Evolutionary conservation across 2,113 vertebrate genomes (phyloP), one percentile per base, ranked within the genome.

Genomic region (Campylomormyrus numenius): DNA sequence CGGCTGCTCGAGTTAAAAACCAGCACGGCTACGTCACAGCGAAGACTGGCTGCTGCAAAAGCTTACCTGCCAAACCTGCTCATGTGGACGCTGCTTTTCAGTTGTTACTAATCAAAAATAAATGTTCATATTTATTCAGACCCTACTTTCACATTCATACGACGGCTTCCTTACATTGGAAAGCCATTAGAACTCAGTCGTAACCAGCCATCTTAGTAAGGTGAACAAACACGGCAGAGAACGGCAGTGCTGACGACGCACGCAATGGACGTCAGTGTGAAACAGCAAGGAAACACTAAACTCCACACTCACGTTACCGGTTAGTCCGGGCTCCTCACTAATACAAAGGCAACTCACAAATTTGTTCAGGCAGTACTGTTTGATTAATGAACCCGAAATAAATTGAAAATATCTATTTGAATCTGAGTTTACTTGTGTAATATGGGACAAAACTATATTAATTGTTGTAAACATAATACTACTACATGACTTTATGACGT

Each of bases 171-270:
- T 77, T 5, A 15, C 27, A 66, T 7, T 56, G 9, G 46, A 35
- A 48, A 31, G 52, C 48, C 66, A 80, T 15, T 42, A 58, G 8
- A 70, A n/a, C 24, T 83, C 31, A 80, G 27, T 52, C 89, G 21
- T 52, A 13, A 53, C 21, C 90, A 70, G 90, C 90, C 90, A 91
- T 91, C 77, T 91, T 91, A 31, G 88, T 91, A 80, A 91, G 88
- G 88, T 91, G 90, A 89, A 80, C 88, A 74, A 91, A 91, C 88
- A 87, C 50, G 49, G 87, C 90, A 49, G 74, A 90, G 27, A 86
- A 53, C 86, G 10, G 35, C 84, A 52, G 46, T 7, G 84, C 90
- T 89, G 90, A 89, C 90, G 90, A 66, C 85, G 27, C 70, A 90
- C 90, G 90, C n/a, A 42, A 84, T 21, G 87, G 24, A 58, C 89